Evolutionary conservation across 2,888 invertebrate genomes (phyloP), one percentile per base, ranked within the genome.

Genomic region (Drosophila nigritarsus): DNA sequence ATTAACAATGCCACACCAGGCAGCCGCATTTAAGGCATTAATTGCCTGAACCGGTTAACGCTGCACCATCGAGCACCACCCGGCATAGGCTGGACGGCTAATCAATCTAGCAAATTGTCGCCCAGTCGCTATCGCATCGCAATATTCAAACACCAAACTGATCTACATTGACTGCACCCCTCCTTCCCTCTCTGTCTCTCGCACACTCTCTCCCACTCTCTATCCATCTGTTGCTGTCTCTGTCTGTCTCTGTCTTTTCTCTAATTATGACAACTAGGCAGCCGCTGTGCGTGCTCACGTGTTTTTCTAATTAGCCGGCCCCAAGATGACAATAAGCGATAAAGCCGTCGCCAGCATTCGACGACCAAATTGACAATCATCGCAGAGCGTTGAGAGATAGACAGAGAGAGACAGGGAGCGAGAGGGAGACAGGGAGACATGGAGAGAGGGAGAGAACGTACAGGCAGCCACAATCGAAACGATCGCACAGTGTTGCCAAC

Each of bases 91-190:
- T 71, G 82, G 72, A 78, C 82, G 67, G 70, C 82, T 90, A 89
- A 89, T 89, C 90, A 89, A 89, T 87, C 87, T 90, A 85, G 88
- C 90, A 90, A 89, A 90, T 89, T 90, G 89, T 88, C 90, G 89
- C 87, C 83, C 83, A 45, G 75, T 73, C 63, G 63, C 80, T 65
- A 77, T 77, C 77, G 65, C 50, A 63, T 34, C 64, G 36, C 75
- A 78, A 75, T 78, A 78, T 78, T 78, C 78, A 78, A 78, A 78
- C 78, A 63, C 66, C 65, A 68, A 59, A 60, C 45, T 60, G 65
- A 72, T 65, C 77, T 49, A 45, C 59, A 38, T 38, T 54, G 42
- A 24, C 20, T 45, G 42, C 42, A 45, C 7, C 29, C 15, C 38
- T 1, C 27, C 13, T n/a, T 7, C 38, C 3, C 49, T 6, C 50